Conservation (phyloP, 2,888 invertebrate genomes). For the Pachydiplax longipennis region DNA sequence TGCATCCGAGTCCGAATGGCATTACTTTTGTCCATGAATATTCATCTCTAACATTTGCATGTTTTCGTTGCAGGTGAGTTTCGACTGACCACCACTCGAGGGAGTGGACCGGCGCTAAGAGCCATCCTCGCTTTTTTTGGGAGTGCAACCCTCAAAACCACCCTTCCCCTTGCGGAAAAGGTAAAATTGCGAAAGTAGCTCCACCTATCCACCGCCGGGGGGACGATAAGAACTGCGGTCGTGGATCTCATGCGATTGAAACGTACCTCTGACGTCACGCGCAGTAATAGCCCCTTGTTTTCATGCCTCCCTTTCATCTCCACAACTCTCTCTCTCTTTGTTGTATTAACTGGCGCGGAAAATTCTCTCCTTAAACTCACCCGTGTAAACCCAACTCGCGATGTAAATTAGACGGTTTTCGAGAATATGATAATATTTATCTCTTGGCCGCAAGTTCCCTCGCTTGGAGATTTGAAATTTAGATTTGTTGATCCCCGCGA, state of each 20-base stretch:
- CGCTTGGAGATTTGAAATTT: conserved; percentile 24
- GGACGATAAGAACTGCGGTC: background rate
- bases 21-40: background rate
- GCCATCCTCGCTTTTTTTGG: background rate
- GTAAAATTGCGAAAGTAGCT: background rate
- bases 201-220: background rate
- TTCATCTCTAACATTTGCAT: conserved; percentile 33
- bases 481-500: conserved; percentile 36
- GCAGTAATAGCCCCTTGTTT: background rate
- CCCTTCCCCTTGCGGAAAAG: background rate
- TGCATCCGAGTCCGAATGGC: background rate
- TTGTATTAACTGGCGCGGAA: background rate
- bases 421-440: conserved; percentile 24
- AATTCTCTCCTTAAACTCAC: conserved; percentile 29
- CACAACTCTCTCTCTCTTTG: background rate
- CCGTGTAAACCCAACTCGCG: background rate
- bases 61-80: conserved; percentile 41
- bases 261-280: background rate
- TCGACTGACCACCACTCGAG: background rate
- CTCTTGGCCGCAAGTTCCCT: background rate
- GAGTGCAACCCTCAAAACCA: background rate
- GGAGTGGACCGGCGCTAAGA: background rate
- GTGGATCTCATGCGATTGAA: background rate
- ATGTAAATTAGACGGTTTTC: conserved; percentile 26
- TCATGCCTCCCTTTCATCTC: background rate